Evolutionary conservation across 2,797 vertebrate species (phyloP).

Genomic region (Neostethus bicornis): DNA sequence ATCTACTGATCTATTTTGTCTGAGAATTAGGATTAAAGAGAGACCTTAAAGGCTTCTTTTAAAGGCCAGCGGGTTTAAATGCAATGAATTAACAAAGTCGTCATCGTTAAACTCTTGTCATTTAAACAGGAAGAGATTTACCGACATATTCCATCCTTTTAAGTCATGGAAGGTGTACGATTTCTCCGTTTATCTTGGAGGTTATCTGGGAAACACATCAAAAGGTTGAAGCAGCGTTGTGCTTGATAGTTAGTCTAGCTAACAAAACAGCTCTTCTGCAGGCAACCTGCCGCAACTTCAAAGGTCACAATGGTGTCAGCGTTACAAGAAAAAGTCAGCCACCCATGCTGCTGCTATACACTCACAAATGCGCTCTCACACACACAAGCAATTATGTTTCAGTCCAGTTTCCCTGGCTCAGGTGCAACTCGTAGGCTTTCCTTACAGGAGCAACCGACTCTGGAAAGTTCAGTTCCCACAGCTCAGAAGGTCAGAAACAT

Average conservation of each 20-base stretch:
- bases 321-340: slow-evolving; percentile 64
- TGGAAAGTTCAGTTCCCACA: slow-evolving; percentile 72
- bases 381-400: slow-evolving; percentile 28
- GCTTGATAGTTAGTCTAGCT: slow-evolving; percentile 32
- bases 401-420: slow-evolving; percentile 38
- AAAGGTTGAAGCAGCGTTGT: slow-evolving; percentile 19
- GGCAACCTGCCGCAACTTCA: slow-evolving; percentile 34
- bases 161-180: slow-evolving; percentile 48
- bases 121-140: slow-evolving; percentile 46
- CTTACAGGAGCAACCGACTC: slow-evolving; percentile 52
- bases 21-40: slow-evolving; percentile 64
- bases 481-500: slow-evolving; percentile 75
- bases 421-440: slow-evolving; percentile 58
- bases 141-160: slow-evolving; percentile 36
- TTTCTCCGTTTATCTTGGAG: slow-evolving; percentile 42
- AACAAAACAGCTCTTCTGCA: slow-evolving; percentile 37
- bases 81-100: slow-evolving; percentile 62
- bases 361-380: slow-evolving; percentile 31
- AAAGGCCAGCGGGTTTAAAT: slow-evolving; percentile 74
- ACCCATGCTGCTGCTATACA: slow-evolving; percentile 58
- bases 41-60: slow-evolving; percentile 63
- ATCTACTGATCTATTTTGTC: slow-evolving; percentile 48
- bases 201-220: slow-evolving; percentile 51
- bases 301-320: slow-evolving; percentile 69
- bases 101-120: slow-evolving; percentile 57